phyloP scores from a whole-genome alignment of 2,888 invertebrate species.

The Pegoplata infirma region DNA sequence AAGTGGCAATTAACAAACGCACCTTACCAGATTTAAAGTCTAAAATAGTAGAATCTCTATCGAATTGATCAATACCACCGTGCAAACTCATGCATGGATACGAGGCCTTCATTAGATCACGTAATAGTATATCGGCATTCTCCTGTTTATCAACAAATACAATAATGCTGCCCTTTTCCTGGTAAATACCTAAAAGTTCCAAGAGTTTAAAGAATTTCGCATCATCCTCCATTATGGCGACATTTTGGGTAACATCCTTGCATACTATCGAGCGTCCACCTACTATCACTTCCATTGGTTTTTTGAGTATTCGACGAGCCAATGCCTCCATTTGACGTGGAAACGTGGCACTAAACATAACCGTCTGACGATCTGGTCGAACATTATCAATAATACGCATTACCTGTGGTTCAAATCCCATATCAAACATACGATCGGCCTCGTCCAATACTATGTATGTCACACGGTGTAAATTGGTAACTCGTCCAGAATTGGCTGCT shows the following conservation, averaged over 20 bases:
- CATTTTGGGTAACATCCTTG: constrained; percentile 97
- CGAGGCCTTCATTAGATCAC: constrained; percentile 96
- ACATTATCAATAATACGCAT: constrained; percentile 99
- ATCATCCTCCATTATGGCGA: constrained; percentile 95
- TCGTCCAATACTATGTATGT: constrained; percentile 99
- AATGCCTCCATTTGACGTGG: constrained; percentile 99
- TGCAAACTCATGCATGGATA: constrained; percentile 98
- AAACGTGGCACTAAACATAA: constrained; percentile 99
- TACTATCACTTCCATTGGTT: constrained; percentile 98
- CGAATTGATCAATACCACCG: constrained; percentile 99
- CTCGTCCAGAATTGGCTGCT: constrained; percentile 97
- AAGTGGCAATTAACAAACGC: constrained; percentile 96
- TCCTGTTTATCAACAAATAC: constrained; percentile 99
- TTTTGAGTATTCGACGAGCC: constrained; percentile 93
- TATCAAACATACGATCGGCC: constrained; percentile 99
- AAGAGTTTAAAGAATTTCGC: constrained; percentile 98
- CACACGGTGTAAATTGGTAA: constrained; percentile 97
- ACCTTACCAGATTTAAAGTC: constrained; percentile 98
- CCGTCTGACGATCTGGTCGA: constrained; percentile 97
- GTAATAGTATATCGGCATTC: constrained; percentile 94
- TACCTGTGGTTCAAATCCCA: constrained; percentile 92
- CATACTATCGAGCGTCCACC: constrained; percentile 98
- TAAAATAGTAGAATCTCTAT: constrained; percentile 97
- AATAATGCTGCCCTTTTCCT: constrained; percentile 93
- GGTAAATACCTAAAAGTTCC: constrained; percentile 97